phyloP scores from a whole-genome alignment of 2,888 invertebrate genomes.

The Caenorhabditis sulstoni region DNA sequence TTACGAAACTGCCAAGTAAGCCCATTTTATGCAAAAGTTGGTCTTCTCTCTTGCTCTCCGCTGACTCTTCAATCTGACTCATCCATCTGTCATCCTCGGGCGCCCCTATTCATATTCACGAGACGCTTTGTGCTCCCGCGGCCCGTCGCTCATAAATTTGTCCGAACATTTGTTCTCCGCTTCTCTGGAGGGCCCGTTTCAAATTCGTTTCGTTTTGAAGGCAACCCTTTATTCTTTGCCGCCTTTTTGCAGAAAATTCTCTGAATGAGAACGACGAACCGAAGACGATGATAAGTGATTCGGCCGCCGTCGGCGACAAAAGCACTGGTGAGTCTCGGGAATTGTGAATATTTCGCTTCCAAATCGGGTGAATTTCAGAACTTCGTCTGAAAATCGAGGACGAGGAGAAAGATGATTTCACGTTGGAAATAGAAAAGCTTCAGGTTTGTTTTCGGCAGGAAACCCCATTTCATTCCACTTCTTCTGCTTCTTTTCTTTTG shows the following conservation, averaged over 20 bases:
- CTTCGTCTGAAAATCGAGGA: constrained; percentile 39
- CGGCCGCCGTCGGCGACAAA: constrained; percentile 7
- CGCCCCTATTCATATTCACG: constrained; percentile 38
- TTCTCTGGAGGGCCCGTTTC: constrained; percentile 23
- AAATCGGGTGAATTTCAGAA: constrained; percentile 14
- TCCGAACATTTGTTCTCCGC: constrained; percentile 41
- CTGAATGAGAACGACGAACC: constrained; percentile 26
- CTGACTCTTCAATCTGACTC: constrained; percentile 53
- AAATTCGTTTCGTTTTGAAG: constrained; percentile 30
- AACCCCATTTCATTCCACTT: constrained; percentile 29
- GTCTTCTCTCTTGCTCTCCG: constrained; percentile 3
- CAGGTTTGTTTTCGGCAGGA: constrained; percentile 42
- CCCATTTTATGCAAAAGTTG: constrained; percentile 24
- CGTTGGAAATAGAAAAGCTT: constrained; percentile 55
- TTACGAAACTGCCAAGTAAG: constrained; percentile 7
- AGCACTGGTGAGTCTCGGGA: constrained; percentile 13
- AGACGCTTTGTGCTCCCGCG: constrained; percentile 27
- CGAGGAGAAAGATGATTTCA: constrained; percentile 57
- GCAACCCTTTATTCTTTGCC: not conserved
- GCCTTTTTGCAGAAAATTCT: constrained; percentile 42
- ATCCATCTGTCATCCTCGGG: constrained; percentile 42
- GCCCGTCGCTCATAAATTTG: constrained; percentile 35
- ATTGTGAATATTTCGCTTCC: not conserved
- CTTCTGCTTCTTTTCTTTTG: constrained; percentile 32
- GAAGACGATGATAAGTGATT: constrained; percentile 12